Evolutionary conservation across 2,797 vertebrate species (phyloP).

Genomic region (Podargus strigoides): DNA sequence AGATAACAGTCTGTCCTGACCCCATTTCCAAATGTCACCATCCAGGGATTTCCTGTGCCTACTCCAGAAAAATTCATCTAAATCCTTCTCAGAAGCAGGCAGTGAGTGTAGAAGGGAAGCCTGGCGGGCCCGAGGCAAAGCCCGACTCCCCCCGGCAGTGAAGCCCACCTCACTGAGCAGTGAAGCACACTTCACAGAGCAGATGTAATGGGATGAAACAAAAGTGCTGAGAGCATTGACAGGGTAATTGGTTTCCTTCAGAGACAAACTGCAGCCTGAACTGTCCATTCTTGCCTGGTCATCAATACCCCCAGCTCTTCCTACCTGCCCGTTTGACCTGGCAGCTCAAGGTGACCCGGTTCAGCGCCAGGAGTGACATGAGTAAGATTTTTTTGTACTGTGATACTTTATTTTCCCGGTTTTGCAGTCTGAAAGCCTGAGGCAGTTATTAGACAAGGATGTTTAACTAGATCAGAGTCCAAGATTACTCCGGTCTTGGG

Average conservation of each 20-base stretch:
- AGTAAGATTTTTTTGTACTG: neutral
- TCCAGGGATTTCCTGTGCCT: neutral
- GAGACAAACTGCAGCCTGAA: neutral
- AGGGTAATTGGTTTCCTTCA: neutral
- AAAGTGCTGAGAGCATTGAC: neutral
- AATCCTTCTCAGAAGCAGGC: neutral
- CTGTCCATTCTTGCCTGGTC: neutral
- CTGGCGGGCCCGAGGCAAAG: neutral
- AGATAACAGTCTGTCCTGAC: neutral
- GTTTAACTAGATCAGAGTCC: constrained; percentile 59
- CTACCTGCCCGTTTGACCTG: neutral
- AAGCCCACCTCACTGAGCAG: neutral
- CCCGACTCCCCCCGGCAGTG: neutral
- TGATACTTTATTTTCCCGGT: neutral
- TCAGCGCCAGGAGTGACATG: neutral
- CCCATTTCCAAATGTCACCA: neutral
- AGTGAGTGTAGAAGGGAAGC: neutral
- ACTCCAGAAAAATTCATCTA: neutral
- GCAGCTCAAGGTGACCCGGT: neutral
- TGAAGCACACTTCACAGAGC: neutral
- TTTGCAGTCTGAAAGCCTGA: constrained; percentile 31
- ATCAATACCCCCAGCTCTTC: neutral
- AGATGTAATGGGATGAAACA: neutral
- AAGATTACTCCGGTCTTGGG: constrained; percentile 42
- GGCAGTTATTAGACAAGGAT: constrained; percentile 41